A percentile compares a stretch with the other conserved stretches of the same genome.
Evolutionary conservation across 1,140 invertebrate species (phyloP).

Genomic region (Octopus bimaculoides): DNA sequence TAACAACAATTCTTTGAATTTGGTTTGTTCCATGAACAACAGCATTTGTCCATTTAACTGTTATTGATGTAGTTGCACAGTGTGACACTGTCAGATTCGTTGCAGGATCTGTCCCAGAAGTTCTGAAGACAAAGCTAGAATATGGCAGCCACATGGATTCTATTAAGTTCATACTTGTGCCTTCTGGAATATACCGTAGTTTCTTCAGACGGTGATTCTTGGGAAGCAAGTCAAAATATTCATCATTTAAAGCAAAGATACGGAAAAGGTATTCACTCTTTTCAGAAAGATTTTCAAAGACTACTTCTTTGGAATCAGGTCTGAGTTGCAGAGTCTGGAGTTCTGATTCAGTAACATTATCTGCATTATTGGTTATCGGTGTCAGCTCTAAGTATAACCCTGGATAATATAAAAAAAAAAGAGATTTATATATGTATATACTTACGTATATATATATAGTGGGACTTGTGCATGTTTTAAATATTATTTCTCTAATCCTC

Average conservation of each 20-base stretch:
- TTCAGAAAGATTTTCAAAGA: constrained; percentile 49
- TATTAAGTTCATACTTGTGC: constrained; percentile 36
- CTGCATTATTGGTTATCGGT: too few relatives aligned
- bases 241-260: constrained; percentile 55
- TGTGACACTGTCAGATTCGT: constrained; percentile 44
- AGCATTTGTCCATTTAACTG: constrained; percentile 49
- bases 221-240: constrained; percentile 55
- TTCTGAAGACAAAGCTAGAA: constrained; percentile 46
- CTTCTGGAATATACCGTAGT: constrained; percentile 40
- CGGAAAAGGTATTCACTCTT: constrained; percentile 53
- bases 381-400: too few relatives aligned
- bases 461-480: too few relatives aligned
- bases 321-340: constrained; percentile 33
- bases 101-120: constrained; percentile 54
- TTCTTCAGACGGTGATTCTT: constrained; percentile 46
- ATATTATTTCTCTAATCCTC: too few relatives aligned
- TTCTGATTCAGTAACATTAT: background rate
- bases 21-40: constrained; percentile 55
- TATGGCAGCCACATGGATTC: constrained; percentile 54
- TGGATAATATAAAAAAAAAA: too few relatives aligned
- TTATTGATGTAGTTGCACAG: constrained; percentile 43
- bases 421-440: too few relatives aligned
- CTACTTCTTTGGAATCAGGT: constrained; percentile 45
- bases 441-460: too few relatives aligned
- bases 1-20: constrained; percentile 47